A percentile compares a stretch with the other conserved stretches of the same genome.
Evolutionary conservation across 2,797 vertebrate genomes (phyloP).

Genomic region (Tragopan temminckii): DNA sequence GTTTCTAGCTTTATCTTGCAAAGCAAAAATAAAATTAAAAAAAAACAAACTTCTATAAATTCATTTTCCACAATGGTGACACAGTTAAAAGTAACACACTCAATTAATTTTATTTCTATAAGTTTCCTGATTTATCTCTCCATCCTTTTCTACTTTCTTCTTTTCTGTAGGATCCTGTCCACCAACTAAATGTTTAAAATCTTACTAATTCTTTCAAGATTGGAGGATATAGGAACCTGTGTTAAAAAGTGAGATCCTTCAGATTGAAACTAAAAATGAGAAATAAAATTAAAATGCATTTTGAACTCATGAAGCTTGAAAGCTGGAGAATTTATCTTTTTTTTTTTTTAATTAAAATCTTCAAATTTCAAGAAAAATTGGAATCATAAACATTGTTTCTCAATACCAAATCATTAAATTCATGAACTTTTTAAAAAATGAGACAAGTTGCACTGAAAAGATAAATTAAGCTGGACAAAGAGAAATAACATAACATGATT

Average conservation of each 20-base stretch:
- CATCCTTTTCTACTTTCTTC: background rate
- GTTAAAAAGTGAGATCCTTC: background rate
- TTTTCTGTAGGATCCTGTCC: background rate
- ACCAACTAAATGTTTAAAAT: background rate
- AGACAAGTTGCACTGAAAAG: background rate
- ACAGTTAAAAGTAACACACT: background rate
- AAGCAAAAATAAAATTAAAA: background rate
- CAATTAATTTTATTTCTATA: background rate
- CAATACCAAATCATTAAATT: background rate
- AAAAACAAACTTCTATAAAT: accelerated
- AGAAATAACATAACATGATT: background rate
- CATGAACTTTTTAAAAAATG: background rate
- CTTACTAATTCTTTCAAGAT: background rate
- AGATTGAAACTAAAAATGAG: background rate
- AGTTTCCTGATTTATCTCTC: background rate
- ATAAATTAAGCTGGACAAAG: background rate
- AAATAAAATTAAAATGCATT: background rate
- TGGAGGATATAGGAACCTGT: background rate
- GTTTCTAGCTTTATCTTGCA: conserved; percentile 4
- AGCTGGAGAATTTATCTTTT: background rate
- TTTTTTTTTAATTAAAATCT: background rate
- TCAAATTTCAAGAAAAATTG: background rate
- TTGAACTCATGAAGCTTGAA: background rate
- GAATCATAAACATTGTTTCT: background rate
- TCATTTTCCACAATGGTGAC: background rate